Conservation (phyloP, 64 coral and sea anemone species). For the Hydrozoanthus tunicans region DNA sequence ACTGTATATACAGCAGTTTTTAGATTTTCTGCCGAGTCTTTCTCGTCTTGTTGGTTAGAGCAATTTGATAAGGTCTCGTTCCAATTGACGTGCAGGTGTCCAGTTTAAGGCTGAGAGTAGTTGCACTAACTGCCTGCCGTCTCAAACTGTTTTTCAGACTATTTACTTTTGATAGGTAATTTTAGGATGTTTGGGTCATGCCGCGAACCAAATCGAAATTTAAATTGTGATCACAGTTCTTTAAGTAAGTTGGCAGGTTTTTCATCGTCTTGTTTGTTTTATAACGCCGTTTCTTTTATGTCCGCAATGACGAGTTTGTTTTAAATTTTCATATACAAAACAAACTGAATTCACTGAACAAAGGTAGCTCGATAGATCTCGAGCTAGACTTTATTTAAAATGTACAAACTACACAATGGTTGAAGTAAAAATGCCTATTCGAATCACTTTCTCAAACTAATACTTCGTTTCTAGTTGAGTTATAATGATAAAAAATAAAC, state of each 20-base stretch:
- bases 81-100: conserved; percentile 13
- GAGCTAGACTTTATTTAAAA: background rate
- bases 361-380: conserved; percentile 10
- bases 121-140: background rate
- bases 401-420: background rate
- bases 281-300: background rate
- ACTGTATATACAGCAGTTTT: too few relatives aligned
- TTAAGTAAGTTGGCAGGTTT: conserved; percentile 5
- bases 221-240: background rate
- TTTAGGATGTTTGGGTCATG: background rate
- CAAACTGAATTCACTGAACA: conserved; percentile 15
- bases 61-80: conserved; percentile 18
- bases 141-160: conserved; percentile 1
- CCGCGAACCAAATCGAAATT: background rate
- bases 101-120: background rate
- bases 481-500: conserved; percentile 34
- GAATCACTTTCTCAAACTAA: background rate
- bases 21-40: background rate
- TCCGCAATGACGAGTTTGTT: conserved; percentile 22
- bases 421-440: background rate
- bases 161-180: background rate
- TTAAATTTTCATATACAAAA: background rate
- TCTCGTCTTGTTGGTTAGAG: conserved; percentile 11
- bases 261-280: conserved; percentile 7
- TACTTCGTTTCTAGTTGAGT: background rate